Percentiles rank a stretch among this genome's conserved stretches.
phyloP scores from a whole-genome alignment of 2,113 vertebrate genomes.

The Alligator sinensis region DNA sequence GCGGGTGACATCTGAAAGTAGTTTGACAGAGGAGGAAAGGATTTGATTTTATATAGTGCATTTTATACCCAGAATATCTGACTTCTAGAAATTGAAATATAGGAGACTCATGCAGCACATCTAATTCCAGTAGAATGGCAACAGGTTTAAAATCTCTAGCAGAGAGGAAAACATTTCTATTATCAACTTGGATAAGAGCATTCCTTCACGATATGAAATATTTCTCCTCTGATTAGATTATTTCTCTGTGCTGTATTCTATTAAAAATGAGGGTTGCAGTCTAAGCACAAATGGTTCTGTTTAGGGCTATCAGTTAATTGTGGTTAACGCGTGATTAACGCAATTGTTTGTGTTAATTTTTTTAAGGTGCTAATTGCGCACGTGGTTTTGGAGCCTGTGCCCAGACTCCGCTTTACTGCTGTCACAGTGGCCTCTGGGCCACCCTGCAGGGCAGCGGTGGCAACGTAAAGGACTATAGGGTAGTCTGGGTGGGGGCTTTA shows the following conservation, averaged over 20 bases:
- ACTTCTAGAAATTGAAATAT: background rate
- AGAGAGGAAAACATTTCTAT: background rate
- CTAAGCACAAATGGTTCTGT: too few species aligned
- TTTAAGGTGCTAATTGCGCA: too few species aligned
- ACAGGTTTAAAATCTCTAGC: background rate
- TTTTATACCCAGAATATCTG: background rate
- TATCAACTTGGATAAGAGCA: background rate
- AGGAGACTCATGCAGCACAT: background rate
- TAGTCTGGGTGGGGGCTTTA: too few species aligned
- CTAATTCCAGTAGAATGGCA: background rate
- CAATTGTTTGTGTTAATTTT: too few species aligned
- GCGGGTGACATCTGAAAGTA: background rate
- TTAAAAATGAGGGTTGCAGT: background rate
- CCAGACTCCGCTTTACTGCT: too few species aligned
- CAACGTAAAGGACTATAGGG: too few species aligned
- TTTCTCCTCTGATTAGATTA: background rate
- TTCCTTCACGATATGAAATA: background rate
- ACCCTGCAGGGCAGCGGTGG: too few species aligned
- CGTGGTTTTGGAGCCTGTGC: too few species aligned
- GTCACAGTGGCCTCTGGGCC: too few species aligned
- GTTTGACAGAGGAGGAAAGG: background rate
- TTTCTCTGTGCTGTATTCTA: background rate
- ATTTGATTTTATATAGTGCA: rapidly evolving
- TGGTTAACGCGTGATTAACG: too few species aligned
- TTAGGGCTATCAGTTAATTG: too few species aligned